Conservation (phyloP, 1,140 invertebrate species). For the Drosophila miranda region DNA sequence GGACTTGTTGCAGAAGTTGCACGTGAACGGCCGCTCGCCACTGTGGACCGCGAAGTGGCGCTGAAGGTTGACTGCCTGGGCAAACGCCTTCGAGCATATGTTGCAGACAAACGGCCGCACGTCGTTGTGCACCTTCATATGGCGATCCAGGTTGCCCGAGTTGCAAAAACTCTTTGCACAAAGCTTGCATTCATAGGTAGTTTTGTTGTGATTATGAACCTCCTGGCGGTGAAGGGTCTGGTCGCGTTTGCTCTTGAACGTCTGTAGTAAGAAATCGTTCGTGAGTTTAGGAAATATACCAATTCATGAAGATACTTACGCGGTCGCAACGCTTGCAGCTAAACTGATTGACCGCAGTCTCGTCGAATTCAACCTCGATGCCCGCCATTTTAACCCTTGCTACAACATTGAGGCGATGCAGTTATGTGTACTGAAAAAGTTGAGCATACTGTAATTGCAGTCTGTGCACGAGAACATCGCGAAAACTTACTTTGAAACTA, state of each 20-base stretch:
- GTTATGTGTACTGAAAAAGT: conserved; percentile 23
- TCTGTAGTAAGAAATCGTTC: conserved; percentile 41
- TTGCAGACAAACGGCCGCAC: conserved; percentile 75
- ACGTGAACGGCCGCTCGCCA: conserved; percentile 78
- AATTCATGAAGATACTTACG: conserved; percentile 51
- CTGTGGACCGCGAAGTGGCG: conserved; percentile 79
- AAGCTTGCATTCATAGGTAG: conserved; percentile 78
- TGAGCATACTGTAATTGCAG: conserved; percentile 8
- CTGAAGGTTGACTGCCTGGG: conserved; percentile 81
- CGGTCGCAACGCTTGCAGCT: conserved; percentile 75
- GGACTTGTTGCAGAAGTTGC: conserved; percentile 79
- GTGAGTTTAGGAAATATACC: too few species aligned
- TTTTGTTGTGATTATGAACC: conserved; percentile 77
- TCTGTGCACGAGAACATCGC: neutral
- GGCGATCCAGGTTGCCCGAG: conserved; percentile 76
- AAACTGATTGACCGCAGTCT: conserved; percentile 70
- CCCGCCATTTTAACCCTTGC: conserved; percentile 58
- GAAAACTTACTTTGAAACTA: conserved; percentile 59
- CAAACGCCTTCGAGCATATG: conserved; percentile 77
- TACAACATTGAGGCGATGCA: conserved; percentile 62
- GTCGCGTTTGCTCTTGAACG: conserved; percentile 77
- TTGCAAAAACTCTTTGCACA: conserved; percentile 79
- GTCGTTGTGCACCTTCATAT: conserved; percentile 81
- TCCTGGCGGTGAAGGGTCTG: conserved; percentile 76
- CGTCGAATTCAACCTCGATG: conserved; percentile 71